Percentiles rank a stretch among this genome's conserved stretches.
Conservation (phyloP, 92 coral and sea anemone genomes). For the Chrysogorgia sp. region DNA sequence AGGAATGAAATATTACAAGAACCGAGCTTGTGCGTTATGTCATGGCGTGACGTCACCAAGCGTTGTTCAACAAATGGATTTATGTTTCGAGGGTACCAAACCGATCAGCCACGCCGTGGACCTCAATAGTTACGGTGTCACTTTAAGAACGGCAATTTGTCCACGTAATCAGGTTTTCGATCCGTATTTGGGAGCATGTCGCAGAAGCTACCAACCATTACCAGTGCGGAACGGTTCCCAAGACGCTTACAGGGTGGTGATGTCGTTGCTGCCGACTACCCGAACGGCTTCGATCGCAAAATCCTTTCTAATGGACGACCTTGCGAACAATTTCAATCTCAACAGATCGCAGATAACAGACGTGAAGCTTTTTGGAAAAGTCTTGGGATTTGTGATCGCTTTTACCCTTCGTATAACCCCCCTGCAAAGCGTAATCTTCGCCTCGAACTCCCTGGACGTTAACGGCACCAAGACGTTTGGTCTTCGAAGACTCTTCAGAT, state of each 20-base stretch:
- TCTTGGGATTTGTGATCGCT: neutral
- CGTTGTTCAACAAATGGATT: neutral
- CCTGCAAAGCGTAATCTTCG: neutral
- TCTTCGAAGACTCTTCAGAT: conserved; percentile 5
- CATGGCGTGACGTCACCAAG: conserved; percentile 11
- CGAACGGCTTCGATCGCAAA: neutral
- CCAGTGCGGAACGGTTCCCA: neutral
- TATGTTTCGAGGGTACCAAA: neutral
- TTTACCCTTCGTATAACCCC: conserved; percentile 17
- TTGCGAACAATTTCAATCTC: conserved; percentile 14
- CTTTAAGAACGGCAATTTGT: neutral
- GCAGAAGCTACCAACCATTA: conserved; percentile 2
- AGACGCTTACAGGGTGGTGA: neutral
- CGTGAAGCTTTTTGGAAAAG: neutral
- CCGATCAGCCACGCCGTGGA: conserved; percentile 2
- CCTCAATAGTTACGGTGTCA: conserved; percentile 8
- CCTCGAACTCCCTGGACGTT: neutral
- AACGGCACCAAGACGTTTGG: neutral
- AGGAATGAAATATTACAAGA: neutral
- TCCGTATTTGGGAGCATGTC: conserved; percentile 26
- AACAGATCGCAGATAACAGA: conserved; percentile 1
- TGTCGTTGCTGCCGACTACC: neutral
- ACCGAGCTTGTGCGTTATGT: conserved; percentile 13
- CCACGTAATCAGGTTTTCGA: neutral
- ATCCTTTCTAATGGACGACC: neutral